Percentiles rank a stretch among this genome's conserved stretches.
Evolutionary conservation across 2,888 invertebrate genomes (phyloP).

Genomic region (Philereme transversata): DNA sequence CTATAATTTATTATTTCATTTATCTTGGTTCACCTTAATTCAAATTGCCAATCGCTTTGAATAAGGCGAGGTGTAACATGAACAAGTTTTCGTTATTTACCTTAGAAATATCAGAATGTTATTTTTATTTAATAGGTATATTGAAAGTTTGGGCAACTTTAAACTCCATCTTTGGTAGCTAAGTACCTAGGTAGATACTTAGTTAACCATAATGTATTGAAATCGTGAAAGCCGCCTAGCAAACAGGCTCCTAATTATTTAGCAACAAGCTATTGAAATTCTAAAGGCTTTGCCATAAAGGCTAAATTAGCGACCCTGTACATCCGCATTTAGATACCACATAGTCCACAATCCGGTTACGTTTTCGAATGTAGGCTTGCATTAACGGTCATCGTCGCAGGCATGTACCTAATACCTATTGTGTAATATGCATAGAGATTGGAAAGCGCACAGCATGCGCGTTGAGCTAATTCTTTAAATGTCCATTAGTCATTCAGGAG

Average conservation of each 20-base stretch:
- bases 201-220: not conserved
- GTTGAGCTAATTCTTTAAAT: constrained; percentile 69
- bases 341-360: constrained; percentile 2
- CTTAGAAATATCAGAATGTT: no score
- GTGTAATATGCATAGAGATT: constrained; percentile 46
- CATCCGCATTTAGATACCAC: constrained; percentile 8
- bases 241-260: constrained; percentile 17
- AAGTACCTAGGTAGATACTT: not conserved
- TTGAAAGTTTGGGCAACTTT: no score
- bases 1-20: constrained; percentile 1
- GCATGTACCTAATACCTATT: constrained; percentile 21
- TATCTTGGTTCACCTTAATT: constrained; percentile 5
- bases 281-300: constrained; percentile 11
- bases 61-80: not conserved
- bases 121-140: no score
- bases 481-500: constrained; percentile 75
- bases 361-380: constrained; percentile 9
- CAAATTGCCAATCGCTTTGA: constrained; percentile 5
- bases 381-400: constrained; percentile 18
- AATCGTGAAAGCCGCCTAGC: constrained; percentile 9
- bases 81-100: not conserved
- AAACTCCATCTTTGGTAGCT: not conserved
- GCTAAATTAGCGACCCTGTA: constrained; percentile 6
- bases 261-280: constrained; percentile 20
- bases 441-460: constrained; percentile 60